Evolutionary conservation across 2,113 vertebrate species (phyloP).

Genomic region (Panthera leo): DNA sequence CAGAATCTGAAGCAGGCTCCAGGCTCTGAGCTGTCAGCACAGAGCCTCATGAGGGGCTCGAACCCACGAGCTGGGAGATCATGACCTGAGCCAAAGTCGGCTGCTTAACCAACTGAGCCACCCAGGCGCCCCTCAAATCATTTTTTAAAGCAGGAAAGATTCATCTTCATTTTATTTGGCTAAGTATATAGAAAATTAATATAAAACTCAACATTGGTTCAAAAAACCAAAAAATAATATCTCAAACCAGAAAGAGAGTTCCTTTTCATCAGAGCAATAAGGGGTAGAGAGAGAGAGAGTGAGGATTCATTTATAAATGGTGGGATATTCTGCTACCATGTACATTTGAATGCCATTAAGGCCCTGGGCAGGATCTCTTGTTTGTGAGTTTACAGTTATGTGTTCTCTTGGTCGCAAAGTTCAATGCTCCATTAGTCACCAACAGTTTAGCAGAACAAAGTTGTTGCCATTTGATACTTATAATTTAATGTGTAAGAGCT

Average conservation of each 20-base stretch:
- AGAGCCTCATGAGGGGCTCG: too few species aligned
- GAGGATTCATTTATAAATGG: background rate
- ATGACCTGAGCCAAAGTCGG: too few species aligned
- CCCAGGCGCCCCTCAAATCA: background rate
- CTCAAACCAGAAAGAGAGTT: background rate
- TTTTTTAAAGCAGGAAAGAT: background rate
- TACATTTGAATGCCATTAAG: background rate
- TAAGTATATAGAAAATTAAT: background rate
- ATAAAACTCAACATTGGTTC: background rate
- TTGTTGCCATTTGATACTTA: background rate
- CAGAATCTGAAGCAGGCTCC: too few species aligned
- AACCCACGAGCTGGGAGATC: too few species aligned
- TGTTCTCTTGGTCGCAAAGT: background rate
- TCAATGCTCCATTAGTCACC: background rate
- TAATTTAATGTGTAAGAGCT: background rate
- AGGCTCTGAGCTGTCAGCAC: too few species aligned
- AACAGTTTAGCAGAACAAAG: background rate
- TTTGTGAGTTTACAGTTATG: background rate
- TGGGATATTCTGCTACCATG: background rate
- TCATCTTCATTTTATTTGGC: background rate
- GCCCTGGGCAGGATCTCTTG: background rate
- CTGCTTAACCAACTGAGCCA: too few species aligned
- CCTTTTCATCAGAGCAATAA: background rate
- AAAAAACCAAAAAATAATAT: background rate
- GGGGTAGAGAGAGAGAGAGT: background rate